Evolutionary conservation across 2,113 vertebrate species (phyloP).

Genomic region (Helogale parvula): DNA sequence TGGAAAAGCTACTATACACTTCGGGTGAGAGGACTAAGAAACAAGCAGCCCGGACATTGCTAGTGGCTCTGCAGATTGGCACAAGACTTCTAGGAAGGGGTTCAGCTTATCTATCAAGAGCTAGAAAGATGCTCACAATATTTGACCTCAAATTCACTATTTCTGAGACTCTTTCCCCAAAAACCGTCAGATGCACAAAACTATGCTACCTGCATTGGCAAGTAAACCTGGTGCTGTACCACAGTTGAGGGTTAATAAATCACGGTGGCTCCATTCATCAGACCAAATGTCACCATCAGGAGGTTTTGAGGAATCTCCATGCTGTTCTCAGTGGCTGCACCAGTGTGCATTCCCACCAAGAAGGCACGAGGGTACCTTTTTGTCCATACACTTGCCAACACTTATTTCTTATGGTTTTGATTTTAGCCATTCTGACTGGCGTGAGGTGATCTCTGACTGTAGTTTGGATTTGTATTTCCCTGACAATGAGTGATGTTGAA

Average conservation of each 20-base stretch:
- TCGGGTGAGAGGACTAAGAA: neutral
- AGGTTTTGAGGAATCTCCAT: too few species aligned
- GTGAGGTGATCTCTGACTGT: too few species aligned
- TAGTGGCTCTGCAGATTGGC: neutral
- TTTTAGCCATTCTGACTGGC: neutral
- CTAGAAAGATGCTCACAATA: neutral
- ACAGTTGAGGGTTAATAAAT: neutral
- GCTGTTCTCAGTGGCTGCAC: too few species aligned
- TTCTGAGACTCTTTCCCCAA: neutral
- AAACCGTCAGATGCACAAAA: neutral
- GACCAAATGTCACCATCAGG: neutral
- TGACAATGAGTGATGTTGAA: too few species aligned
- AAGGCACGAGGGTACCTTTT: neutral
- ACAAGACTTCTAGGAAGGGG: neutral
- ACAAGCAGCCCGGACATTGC: neutral
- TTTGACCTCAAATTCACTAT: neutral
- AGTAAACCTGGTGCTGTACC: too few species aligned
- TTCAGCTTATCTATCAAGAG: neutral
- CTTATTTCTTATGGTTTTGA: neutral
- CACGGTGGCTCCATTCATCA: neutral
- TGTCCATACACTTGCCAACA: neutral
- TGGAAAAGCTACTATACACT: neutral
- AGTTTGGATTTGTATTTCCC: too few species aligned
- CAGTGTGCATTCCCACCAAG: neutral
- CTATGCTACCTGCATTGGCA: neutral